Percentiles rank a stretch among this genome's conserved stretches.
Conservation (phyloP, 2,113 vertebrate species). For the Tupaia tana region DNA sequence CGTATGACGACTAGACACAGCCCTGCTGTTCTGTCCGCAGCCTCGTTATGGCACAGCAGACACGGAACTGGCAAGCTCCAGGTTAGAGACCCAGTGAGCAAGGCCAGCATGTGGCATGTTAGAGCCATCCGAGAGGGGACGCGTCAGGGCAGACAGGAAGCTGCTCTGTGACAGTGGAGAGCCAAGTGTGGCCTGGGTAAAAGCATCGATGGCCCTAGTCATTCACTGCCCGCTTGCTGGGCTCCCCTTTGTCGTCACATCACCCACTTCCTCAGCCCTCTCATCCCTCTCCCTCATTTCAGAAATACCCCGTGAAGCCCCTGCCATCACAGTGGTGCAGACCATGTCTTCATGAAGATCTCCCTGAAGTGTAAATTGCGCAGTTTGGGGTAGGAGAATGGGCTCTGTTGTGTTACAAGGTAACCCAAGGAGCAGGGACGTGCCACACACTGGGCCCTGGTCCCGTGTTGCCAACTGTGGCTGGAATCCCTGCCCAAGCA, state of each 20-base stretch:
- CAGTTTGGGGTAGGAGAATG: background rate
- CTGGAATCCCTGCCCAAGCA: no score
- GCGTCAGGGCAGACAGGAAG: accelerated
- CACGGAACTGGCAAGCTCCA: background rate
- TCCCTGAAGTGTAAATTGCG: background rate
- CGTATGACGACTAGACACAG: background rate
- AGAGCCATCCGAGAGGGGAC: background rate
- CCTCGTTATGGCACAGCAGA: background rate
- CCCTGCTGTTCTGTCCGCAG: background rate
- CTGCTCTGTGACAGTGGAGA: background rate
- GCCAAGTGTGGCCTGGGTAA: background rate
- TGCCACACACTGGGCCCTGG: no score
- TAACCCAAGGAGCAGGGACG: background rate
- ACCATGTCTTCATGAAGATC: background rate
- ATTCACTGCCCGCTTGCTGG: background rate
- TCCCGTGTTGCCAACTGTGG: no score
- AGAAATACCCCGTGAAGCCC: background rate
- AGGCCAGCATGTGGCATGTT: background rate
- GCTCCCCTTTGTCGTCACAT: background rate
- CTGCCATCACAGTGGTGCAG: no score
- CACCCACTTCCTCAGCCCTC: background rate
- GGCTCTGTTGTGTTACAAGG: background rate
- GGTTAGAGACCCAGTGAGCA: no score
- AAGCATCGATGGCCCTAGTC: background rate
- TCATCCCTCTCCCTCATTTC: background rate